These are phyloP conservation scores for Remorina albescens DNA, from an alignment of 2,797 vertebrate genomes.

Conservation along the genomic window DNA sequence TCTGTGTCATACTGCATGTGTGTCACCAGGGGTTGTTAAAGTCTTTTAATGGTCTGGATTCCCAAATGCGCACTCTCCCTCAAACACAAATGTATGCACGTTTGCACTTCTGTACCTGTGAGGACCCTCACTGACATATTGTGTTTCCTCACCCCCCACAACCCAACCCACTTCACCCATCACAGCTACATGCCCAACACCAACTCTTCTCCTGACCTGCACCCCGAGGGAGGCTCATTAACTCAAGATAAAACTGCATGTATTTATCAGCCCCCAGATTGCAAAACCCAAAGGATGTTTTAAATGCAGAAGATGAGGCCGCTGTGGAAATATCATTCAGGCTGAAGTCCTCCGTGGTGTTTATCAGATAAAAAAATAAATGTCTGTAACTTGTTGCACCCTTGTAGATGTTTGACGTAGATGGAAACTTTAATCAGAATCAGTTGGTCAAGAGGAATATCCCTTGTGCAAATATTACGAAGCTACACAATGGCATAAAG, in stretches of 20 bases:
- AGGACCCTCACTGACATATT: not conserved
- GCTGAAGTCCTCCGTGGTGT: not conserved
- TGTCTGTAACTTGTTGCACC: not conserved
- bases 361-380: not conserved
- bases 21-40: constrained; percentile 39
- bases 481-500: constrained; percentile 2
- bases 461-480: constrained; percentile 2
- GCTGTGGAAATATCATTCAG: not conserved
- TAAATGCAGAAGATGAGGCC: not conserved
- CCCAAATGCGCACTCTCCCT: constrained; percentile 4
- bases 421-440: too few species aligned
- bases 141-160: not conserved
- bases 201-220: not conserved
- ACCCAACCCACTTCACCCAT: not conserved
- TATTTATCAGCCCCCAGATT: not conserved
- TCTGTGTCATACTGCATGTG: constrained; percentile 12
- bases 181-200: not conserved
- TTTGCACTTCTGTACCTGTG: not conserved
- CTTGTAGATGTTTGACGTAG: not conserved
- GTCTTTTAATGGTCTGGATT: constrained; percentile 13
- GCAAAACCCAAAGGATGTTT: not conserved
- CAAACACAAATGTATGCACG: not conserved
- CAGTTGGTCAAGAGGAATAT: not conserved
- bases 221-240: not conserved
- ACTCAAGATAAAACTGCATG: not conserved